Base-by-base conservation (phyloP, 2,113 vertebrate species). In the Carollia perspicillata region DNA sequence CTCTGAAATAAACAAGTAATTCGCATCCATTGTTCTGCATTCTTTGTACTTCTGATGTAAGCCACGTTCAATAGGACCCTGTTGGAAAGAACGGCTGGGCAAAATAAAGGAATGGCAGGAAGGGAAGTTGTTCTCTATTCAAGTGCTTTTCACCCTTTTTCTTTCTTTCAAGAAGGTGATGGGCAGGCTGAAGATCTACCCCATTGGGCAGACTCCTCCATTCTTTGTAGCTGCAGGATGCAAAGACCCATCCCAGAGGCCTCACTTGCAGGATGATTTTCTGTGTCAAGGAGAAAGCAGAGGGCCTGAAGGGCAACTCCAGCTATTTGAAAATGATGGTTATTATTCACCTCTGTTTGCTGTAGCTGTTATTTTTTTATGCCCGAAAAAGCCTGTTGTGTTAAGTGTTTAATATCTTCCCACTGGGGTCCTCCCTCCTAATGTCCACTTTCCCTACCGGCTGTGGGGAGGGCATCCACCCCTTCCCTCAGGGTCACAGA, bases 81-180 rank as follows among this genome's bases (percentile, higher is more conserved):
- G 44, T 47, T 51, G 47, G 28, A 95, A 93, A 58, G 63, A 69
- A 96, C 71, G 3, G 40, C 87, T 58, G 1, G 35, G 18, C 28
- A 96, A 97, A 97, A 44, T 0, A 37, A 88, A 95, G 81, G n/a
- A 88, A 97, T 80, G 53, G 96, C 97, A 97, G 89, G 96, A 96
- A 53, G 12, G 1, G 28, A 86, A 90, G n/a, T 8, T 89, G 66
- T 44, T 93, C 37, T 75, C 35, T 75, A 60, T 71, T 78, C 53
- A 35, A 55, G 37, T 71, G 44, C 4, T 89, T 94, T 80, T 84
- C 5, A 30, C 40, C 8, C 69, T 30, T 74, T 78, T 78, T 16
- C 49, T 84, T 63, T 72, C 18, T 40, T 26, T 92, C 77, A 72
- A 69, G 75, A 84, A 87, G 33, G 87, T 71, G 53, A 51, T 14